Conservation (phyloP, 2,113 vertebrate species). For the Apaloderma vittatum region DNA sequence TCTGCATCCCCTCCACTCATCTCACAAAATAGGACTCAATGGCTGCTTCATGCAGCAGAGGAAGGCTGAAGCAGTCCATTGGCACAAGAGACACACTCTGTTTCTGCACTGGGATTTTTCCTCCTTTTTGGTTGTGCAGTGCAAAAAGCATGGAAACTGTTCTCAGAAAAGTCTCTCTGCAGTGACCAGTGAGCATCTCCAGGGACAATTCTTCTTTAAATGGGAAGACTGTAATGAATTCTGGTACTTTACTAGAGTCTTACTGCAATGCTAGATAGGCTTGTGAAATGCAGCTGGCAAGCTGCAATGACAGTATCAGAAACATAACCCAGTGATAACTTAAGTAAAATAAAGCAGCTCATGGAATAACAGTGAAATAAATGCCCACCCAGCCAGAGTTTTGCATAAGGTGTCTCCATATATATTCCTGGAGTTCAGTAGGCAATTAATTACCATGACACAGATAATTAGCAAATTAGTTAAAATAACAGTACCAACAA, state of each 20-base stretch:
- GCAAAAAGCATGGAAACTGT: not conserved
- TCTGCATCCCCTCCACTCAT: not conserved
- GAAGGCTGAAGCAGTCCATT: not conserved
- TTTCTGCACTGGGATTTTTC: not conserved
- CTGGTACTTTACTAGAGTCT: not conserved
- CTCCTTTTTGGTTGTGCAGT: not conserved
- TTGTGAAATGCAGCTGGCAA: not conserved
- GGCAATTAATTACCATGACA: not conserved
- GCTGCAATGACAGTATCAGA: not conserved
- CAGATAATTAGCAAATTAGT: not conserved
- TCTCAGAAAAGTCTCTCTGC: not conserved
- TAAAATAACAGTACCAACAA: slow-evolving; percentile 12
- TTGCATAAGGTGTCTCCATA: not conserved
- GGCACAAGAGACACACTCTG: not conserved
- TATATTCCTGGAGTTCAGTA: not conserved
- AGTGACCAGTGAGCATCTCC: not conserved
- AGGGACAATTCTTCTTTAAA: not conserved
- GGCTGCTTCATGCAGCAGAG: not conserved
- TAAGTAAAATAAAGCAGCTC: not conserved
- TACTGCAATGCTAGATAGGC: not conserved
- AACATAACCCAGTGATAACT: not conserved
- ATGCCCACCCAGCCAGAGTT: not conserved
- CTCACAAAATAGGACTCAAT: not conserved
- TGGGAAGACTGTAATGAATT: not conserved
- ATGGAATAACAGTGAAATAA: not conserved